Evolutionary conservation across 2,797 vertebrate genomes (phyloP), one percentile per base, ranked within the genome.

Genomic region (Onychomys leucogaster): DNA sequence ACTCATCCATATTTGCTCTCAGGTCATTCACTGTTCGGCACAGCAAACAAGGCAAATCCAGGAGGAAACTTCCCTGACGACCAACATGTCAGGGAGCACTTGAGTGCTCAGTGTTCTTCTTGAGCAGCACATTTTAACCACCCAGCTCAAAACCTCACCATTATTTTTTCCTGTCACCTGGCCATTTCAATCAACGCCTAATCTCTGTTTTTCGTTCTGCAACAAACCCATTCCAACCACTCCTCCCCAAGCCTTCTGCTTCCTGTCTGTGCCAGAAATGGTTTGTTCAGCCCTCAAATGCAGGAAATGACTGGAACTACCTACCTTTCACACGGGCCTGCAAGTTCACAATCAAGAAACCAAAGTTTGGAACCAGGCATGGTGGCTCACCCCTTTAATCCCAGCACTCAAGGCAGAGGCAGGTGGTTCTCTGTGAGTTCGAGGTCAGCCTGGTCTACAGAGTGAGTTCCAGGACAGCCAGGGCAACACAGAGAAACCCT

Each of bases 171-270:
- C 29, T 93, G 76, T 71, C 73, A 73, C 67, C 41, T 91, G 93
- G 89, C 76, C 93, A 76, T 92, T 95, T 94, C 76, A 73, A 94
- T 71, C 69, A 89, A 43, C n/a, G 91, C 37, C 93, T 89, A 91
- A 81, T 89, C 86, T 88, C 89, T 67, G 11, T 46, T 92, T 78
- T 73, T 69, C 69, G 32, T 52, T 91, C 69, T 83, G 69, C 6
- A 95, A 21, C 37, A 55, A 55, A 2, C 29, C 82, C 61, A 95
- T 89, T 75, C 55, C 57, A 84, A 88, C 11, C 34, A 81, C 43
- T 93, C 46, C 57, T 96, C 17, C 25, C 65, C 91, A 92, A 59
- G 55, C 21, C 81, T 93, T 37, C 87, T 73, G 12, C 12, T 41
- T 65, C 69, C 95, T 90, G 65, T 55, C 65, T 77, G 49, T n/a